phyloP scores from a whole-genome alignment of 2,113 vertebrate species.

The Monopterus albus region DNA sequence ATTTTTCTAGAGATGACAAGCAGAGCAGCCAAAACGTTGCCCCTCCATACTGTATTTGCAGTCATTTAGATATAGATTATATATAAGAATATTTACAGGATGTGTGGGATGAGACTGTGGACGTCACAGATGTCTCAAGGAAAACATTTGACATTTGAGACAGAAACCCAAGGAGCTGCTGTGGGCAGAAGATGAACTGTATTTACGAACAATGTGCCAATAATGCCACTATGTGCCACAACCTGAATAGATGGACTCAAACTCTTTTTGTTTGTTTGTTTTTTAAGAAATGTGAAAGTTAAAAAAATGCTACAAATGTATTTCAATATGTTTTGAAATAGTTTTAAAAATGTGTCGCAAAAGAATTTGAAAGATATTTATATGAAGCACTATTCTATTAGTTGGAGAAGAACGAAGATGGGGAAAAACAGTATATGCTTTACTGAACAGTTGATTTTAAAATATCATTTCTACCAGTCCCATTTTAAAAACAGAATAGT shows the following conservation, averaged over 20 bases:
- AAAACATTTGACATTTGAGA: slow-evolving; percentile 58
- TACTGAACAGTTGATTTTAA: slow-evolving; percentile 71
- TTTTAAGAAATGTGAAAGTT: slow-evolving; percentile 72
- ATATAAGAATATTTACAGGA: slow-evolving; percentile 77
- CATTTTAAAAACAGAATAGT: slow-evolving; percentile 79
- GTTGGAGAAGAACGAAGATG: slow-evolving; percentile 35
- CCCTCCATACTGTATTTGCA: slow-evolving; percentile 72
- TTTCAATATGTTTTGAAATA: slow-evolving; percentile 83
- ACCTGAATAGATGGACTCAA: slow-evolving; percentile 82
- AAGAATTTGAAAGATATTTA: slow-evolving; percentile 79
- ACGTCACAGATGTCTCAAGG: slow-evolving; percentile 56
- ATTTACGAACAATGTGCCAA: slow-evolving; percentile 98
- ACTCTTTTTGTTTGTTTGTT: slow-evolving; percentile 64
- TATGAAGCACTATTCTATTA: slow-evolving; percentile 74
- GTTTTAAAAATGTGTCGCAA: slow-evolving; percentile 80
- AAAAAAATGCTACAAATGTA: slow-evolving; percentile 72
- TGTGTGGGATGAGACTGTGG: slow-evolving; percentile 63
- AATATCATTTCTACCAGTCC: slow-evolving; percentile 70
- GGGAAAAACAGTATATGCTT: slow-evolving; percentile 65
- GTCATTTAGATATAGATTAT: slow-evolving; percentile 77
- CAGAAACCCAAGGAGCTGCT: slow-evolving; percentile 70
- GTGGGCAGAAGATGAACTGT: slow-evolving; percentile 79
- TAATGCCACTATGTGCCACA: slow-evolving; percentile 99
- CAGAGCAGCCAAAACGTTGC: slow-evolving; percentile 70
- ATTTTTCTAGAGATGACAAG: slow-evolving; percentile 95